Evolutionary conservation across 2,113 vertebrate species (phyloP), one percentile per base, ranked within the genome.

Genomic region (Alouatta palliata): DNA sequence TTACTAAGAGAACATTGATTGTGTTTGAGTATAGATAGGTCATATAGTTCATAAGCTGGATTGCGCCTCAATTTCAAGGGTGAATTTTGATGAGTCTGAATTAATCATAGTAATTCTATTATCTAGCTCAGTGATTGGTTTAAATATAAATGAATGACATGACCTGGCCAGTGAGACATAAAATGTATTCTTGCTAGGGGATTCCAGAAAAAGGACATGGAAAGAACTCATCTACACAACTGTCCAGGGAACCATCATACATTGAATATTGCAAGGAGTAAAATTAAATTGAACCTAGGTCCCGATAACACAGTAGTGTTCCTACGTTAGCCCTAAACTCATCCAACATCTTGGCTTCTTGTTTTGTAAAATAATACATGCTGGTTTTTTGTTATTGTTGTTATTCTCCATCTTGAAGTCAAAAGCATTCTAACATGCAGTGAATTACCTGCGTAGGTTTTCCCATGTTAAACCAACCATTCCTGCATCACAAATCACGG

Each of bases 21-120:
- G 87, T 58, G 30, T 52, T 85, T 35, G 66, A 12, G 20, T 52
- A 40, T 16, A 77, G 12, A n/a, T 12, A 54, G 35, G 23, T 68
- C 66, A 89, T 54, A 23, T 19, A 37, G 56, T 66, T 82, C 6
- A 10, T 86, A 30, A 23, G 16, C 19, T 73, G 21, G 20, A 32
- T 10, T 47, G 2, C 8, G 47, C 52, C 52, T 11, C 21, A 85
- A 20, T 49, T 27, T 87, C 61, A 84, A 81, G 6, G 32, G 35
- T 75, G 13, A 87, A 87, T 95, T 97, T 89, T 89, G 43, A 64
- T 85, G 58, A 20, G 27, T 76, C 9, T 90, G 76, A 87, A 75
- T 3, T 71, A 92, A 87, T 8, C 23, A 40, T 14, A 52, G 6
- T 37, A 56, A 70, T 87, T 84, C 73, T 49, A 37, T 92, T 58